Conservation (phyloP, 2,888 invertebrate genomes). For the Morpho deidamia region DNA sequence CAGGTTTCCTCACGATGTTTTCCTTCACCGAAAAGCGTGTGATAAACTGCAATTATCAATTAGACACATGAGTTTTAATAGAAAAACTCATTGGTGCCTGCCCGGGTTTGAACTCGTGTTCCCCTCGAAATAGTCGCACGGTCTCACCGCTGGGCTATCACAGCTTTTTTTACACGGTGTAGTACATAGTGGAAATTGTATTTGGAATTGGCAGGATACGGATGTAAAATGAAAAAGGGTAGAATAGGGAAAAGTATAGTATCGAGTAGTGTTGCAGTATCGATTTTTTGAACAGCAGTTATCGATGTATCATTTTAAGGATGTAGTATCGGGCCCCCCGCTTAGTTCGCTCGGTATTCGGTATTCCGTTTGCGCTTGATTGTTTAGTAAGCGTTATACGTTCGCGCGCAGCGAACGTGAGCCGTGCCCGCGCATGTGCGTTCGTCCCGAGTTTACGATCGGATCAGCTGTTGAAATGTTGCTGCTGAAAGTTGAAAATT, state of each 20-base stretch:
- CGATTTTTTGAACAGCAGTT: constrained; percentile 37
- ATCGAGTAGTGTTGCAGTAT: constrained; percentile 29
- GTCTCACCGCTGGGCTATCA: too few relatives aligned
- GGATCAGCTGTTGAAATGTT: constrained; percentile 68
- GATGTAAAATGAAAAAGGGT: constrained; percentile 10
- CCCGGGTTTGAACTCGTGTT: too few relatives aligned
- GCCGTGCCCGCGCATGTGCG: constrained; percentile 43
- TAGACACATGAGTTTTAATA: too few relatives aligned
- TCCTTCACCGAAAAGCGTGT: too few relatives aligned
- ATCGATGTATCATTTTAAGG: constrained; percentile 58
- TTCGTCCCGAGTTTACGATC: constrained; percentile 52
- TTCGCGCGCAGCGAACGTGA: constrained; percentile 53
- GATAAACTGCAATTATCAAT: too few relatives aligned
- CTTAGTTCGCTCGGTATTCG: constrained; percentile 28
- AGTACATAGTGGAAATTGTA: too few relatives aligned
- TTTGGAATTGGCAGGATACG: too few relatives aligned
- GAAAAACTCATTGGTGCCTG: too few relatives aligned
- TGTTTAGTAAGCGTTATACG: constrained; percentile 50
- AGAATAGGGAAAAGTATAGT: constrained; percentile 3
- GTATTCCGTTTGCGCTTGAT: constrained; percentile 20
- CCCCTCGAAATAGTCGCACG: too few relatives aligned
- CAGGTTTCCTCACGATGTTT: too few relatives aligned
- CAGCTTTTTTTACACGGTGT: too few relatives aligned
- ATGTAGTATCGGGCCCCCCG: constrained; percentile 55
- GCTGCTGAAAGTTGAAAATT: too few relatives aligned